Base-by-base conservation (phyloP, 64 coral and sea anemone species). In the Stichodactyla mertensii region DNA sequence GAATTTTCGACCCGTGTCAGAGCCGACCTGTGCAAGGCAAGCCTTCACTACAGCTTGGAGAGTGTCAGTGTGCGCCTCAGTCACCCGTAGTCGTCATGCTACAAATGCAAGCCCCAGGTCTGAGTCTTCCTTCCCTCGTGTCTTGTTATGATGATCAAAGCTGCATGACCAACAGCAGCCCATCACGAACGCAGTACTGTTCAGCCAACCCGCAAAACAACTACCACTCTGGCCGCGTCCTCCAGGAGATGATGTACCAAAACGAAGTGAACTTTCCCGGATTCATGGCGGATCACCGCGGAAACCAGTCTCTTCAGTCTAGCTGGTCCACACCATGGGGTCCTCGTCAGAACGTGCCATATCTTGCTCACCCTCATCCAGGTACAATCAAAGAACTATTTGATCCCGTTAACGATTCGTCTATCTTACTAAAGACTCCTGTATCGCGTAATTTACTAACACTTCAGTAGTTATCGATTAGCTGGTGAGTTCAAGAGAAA, bases 191-290 rank as follows among this genome's bases (percentile, higher is more conserved):
- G 52, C 89, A 85, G 26, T 80, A 78, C 57, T 92, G 83, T 15
- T 26, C 83, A 16, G 55, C 83, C 15, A 57, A 52, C 27, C 60
- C 83, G 45, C 83, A 85, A 31, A 85, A 85, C 56, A 16, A 22
- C 53, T 85, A 61, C 57, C 83, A 85, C 57, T 92, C 90, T 26
- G 90, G 84, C 6, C 85, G 90, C 7, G 79, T 87, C 61, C 61
- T 92, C 0, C 90, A 92, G 83, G 90, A 92, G 55, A 86, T 92
- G 36, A 80, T 92, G 85, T 92, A 83, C 54, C 52, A 82, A 20
- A 92, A 86, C 24, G 90, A 92, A 64, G 84, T 92, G 85, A 92
- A 87, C n/a, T 92, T 69, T 28, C 90, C 90, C 2, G 80, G 85
- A 52, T 92, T 80, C 55, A 87, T 92, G 52, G 52, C 90, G 2